Percentiles rank a stretch among this genome's conserved stretches.
These are phyloP conservation scores for Medauroidea extradentata DNA, from an alignment of 1,140 invertebrate genomes.

Conservation along the genomic window DNA sequence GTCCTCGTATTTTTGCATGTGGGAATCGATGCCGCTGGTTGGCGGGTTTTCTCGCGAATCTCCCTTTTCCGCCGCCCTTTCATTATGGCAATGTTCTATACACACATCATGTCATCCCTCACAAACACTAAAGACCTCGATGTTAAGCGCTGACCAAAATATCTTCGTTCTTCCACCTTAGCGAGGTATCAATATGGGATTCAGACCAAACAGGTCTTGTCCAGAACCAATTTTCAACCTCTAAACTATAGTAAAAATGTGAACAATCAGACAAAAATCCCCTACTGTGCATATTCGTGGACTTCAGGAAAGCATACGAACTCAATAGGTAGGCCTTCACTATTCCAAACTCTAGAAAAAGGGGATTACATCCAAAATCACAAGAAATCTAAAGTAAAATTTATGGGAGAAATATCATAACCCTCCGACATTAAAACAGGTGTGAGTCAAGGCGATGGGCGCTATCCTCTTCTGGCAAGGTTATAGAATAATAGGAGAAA, in stretches of 20 bases:
- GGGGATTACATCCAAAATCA: background rate
- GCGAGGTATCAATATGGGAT: too few relatives aligned
- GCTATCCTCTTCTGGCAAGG: background rate
- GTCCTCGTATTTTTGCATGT: too few relatives aligned
- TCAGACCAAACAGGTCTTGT: slow-evolving; percentile 1
- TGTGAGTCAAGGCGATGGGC: background rate
- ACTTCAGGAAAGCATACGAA: background rate
- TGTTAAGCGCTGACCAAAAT: too few relatives aligned
- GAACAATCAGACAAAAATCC: too few relatives aligned
- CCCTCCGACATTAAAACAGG: slow-evolving; percentile 1
- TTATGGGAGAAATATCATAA: slow-evolving; percentile 1
- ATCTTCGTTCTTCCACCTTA: too few relatives aligned
- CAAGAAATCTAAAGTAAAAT: background rate
- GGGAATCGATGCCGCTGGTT: too few relatives aligned
- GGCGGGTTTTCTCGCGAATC: too few relatives aligned
- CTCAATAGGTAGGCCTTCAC: slow-evolving; percentile 1
- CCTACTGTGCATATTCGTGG: background rate
- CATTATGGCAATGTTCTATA: too few relatives aligned
- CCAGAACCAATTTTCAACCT: slow-evolving; percentile 16
- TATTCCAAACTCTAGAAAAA: background rate
- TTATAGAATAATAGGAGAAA: background rate
- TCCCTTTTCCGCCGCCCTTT: too few relatives aligned
- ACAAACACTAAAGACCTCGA: too few relatives aligned
- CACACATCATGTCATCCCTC: too few relatives aligned
- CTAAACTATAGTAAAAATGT: too few relatives aligned